These are phyloP conservation scores for Gymnorhina tibicen DNA, from an alignment of 2,113 vertebrate species.

Conservation along the genomic window DNA sequence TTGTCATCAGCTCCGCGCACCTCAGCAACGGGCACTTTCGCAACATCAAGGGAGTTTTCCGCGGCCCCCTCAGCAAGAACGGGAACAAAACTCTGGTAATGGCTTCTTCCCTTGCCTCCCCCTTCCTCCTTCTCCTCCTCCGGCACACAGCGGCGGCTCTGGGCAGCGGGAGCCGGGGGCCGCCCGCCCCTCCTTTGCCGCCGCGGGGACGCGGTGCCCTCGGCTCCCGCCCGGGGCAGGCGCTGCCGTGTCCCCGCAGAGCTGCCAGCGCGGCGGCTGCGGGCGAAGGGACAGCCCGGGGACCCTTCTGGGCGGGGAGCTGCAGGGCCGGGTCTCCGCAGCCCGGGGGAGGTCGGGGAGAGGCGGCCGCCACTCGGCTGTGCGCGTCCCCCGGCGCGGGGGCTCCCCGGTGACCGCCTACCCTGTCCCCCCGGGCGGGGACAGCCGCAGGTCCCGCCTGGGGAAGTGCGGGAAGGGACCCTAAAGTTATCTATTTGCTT, in stretches of 20 bases:
- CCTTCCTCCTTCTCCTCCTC: neutral
- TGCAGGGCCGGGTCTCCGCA: neutral
- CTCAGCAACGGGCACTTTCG: slow-evolving; percentile 96
- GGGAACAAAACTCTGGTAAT: slow-evolving; percentile 87
- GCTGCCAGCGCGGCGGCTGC: neutral
- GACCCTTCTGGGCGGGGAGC: neutral
- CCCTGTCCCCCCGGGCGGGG: neutral
- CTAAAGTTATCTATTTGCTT: neutral
- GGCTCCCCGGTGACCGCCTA: neutral
- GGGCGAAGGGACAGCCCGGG: neutral
- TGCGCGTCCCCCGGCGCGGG: neutral
- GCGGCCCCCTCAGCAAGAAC: slow-evolving; percentile 89
- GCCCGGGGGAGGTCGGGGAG: neutral
- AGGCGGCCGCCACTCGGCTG: neutral
- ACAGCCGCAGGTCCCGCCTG: neutral
- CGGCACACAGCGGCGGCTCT: neutral
- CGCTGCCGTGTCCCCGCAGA: neutral
- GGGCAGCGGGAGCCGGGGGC: neutral
- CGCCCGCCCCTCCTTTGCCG: neutral
- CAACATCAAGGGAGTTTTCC: slow-evolving; percentile 98
- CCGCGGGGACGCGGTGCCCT: neutral
- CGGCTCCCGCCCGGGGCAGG: neutral
- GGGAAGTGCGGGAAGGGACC: neutral
- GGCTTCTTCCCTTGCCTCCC: neutral
- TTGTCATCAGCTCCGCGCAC: slow-evolving; percentile 97